Evolutionary conservation across 2,797 vertebrate species (phyloP).

Genomic region (Valencia hispanica): DNA sequence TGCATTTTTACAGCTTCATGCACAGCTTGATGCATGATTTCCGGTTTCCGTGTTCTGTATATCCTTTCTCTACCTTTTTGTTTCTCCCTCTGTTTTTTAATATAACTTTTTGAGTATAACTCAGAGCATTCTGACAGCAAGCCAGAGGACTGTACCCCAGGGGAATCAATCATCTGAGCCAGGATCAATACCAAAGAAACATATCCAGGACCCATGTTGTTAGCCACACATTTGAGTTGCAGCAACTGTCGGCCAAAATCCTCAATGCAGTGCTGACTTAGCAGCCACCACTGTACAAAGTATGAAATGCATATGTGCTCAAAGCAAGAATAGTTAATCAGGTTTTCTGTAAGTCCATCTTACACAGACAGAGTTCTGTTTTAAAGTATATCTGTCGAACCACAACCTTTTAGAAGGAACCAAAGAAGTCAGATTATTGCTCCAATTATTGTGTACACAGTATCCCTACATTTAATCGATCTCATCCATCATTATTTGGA

Average conservation of each 20-base stretch:
- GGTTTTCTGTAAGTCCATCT: conserved; percentile 5
- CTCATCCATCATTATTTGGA: conserved; percentile 42
- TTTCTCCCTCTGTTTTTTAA: conserved; percentile 23
- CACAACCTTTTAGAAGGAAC: conserved; percentile 18
- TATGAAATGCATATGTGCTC: conserved; percentile 23
- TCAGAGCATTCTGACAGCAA: conserved; percentile 58
- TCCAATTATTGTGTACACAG: conserved; percentile 29
- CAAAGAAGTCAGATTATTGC: conserved; percentile 27
- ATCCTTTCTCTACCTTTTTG: background rate
- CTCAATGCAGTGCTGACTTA: conserved; percentile 24
- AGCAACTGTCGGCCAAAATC: conserved; percentile 45
- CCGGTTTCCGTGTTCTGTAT: conserved; percentile 18
- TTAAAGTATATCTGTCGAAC: conserved; percentile 25
- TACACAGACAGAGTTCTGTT: conserved; percentile 23
- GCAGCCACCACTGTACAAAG: conserved; percentile 35
- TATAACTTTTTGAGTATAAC: conserved; percentile 47
- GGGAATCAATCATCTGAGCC: conserved; percentile 70
- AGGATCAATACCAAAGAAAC: conserved; percentile 69
- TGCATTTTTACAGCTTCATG: background rate
- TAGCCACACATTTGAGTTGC: conserved; percentile 40
- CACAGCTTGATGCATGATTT: background rate
- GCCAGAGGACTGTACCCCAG: conserved; percentile 50
- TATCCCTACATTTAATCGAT: conserved; percentile 32
- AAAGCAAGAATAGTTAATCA: background rate
- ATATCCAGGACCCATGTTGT: conserved; percentile 34